Evolutionary conservation across 1,140 invertebrate genomes (phyloP), one percentile per base, ranked within the genome.

Genomic region (Lasaia peninsularis): DNA sequence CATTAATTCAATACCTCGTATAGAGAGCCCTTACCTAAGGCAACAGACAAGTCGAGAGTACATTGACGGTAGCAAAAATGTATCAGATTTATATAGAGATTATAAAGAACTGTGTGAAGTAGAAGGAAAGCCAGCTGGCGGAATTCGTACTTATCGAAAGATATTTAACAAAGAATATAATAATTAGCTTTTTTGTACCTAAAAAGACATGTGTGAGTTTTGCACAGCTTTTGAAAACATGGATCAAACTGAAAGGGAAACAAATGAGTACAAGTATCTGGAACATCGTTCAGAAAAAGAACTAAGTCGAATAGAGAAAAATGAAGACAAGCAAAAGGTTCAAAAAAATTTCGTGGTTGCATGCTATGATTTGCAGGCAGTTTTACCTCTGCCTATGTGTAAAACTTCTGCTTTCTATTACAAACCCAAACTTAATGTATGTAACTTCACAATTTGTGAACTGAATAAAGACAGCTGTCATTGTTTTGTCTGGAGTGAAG

Each of bases 401-500:
- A 24, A 24, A 24, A 24, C 24, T 24, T 24, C 24, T 24, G 24
- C 24, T 24, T 24, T 24, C 7, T 24, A 24, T 24, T 24, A 24
- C 7, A 24, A 24, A 24, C 7, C 24, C 2, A 24, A 24, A 24
- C 24, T 24, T 24, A 24, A 24, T 24, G 4, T 24, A 24, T 24
- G 21, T 24, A 24, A 24, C 24, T 24, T 24, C 7, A 24, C 24
- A 24, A 24, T 24, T 24, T 24, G 24, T 24, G 2, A 24, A 24
- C 24, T 24, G 24, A 5, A 24, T 24, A 24, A 24, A 24, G 24
- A 24, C 24, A 24, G 24, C 24, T 24, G n/a, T n/a, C n/a, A n/a
- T 14, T 78, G 70, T 40, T 78, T 56, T 56, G 71, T 80, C 63
- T 80, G 72, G 72, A 56, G 71, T n/a, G 69, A 77, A 56, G 64